These are phyloP conservation scores for Gymnothorax reevesii DNA, from an alignment of 2,797 vertebrate species.

Conservation along the genomic window DNA sequence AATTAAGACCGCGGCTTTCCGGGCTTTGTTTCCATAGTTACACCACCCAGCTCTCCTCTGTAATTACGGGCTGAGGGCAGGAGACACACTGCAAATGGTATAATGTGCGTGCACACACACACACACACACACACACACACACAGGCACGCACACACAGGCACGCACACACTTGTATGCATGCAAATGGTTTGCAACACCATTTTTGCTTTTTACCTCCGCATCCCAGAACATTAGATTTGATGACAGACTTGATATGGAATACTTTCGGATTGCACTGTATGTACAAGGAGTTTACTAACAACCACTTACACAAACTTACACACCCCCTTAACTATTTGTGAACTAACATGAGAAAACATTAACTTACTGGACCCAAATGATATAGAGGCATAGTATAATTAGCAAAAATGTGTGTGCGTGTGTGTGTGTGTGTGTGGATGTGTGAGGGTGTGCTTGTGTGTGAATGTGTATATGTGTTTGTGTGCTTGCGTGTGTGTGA, in stretches of 20 bases:
- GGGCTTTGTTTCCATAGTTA: slow-evolving; percentile 67
- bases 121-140: background rate
- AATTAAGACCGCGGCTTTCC: slow-evolving; percentile 59
- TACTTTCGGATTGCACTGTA: no score
- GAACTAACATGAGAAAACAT: no score
- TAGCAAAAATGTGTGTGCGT: no score
- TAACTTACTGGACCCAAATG: no score
- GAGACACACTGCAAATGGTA: slow-evolving; percentile 27
- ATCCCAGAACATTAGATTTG: no score
- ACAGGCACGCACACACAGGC: background rate
- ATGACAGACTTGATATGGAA: no score
- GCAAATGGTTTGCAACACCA: background rate
- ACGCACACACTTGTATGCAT: background rate
- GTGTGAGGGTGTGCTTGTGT: no score
- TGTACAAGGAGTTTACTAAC: background rate
- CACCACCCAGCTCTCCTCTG: slow-evolving; percentile 55
- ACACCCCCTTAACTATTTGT: background rate
- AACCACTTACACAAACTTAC: background rate
- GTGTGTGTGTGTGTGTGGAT: no score
- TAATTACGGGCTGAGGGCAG: slow-evolving; percentile 69
- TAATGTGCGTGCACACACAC: slow-evolving; percentile 19
- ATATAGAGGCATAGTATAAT: no score
- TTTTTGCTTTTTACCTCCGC: no score
- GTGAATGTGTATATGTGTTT: no score
- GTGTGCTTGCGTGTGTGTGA: no score